Evolutionary conservation across 2,888 invertebrate species (phyloP).

Genomic region (Trilocha varians): DNA sequence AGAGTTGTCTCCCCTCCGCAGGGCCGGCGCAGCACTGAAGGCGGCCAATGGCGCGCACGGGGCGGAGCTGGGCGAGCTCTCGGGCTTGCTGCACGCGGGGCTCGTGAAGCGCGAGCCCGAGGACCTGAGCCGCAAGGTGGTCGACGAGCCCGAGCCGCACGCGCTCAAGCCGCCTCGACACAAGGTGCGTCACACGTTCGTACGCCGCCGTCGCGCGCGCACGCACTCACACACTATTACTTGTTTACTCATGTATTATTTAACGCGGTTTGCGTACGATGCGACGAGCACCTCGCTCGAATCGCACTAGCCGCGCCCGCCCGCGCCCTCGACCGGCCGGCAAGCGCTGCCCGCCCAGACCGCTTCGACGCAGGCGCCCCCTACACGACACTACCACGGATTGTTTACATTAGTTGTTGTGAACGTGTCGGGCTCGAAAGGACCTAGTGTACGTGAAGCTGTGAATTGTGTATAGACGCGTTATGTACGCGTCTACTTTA

Average conservation of each 20-base stretch:
- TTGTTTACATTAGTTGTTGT: conserved; percentile 37
- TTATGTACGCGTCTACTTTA: conserved; percentile 75
- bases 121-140: conserved; percentile 82
- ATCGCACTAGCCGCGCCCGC: conserved; percentile 71
- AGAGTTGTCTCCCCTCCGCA: conserved; percentile 74
- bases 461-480: conserved; percentile 67
- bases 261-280: conserved; percentile 74
- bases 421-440: conserved; percentile 47
- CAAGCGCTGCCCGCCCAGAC: conserved; percentile 74
- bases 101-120: conserved; percentile 87
- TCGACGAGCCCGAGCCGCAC: conserved; percentile 74
- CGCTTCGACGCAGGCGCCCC: conserved; percentile 68
- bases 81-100: conserved; percentile 76
- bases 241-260: conserved; percentile 72
- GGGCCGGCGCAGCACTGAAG: conserved; percentile 75
- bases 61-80: conserved; percentile 78
- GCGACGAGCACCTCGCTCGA: conserved; percentile 73
- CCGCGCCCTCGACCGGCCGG: conserved; percentile 75
- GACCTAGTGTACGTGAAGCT: conserved; percentile 63
- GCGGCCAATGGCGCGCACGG: conserved; percentile 79
- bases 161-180: conserved; percentile 76
- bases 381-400: conserved; percentile 38
- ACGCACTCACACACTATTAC: conserved; percentile 68
- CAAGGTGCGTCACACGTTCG: conserved; percentile 76
- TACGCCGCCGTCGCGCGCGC: conserved; percentile 70